These are phyloP conservation scores for Beris chalybata DNA, from an alignment of 2,888 invertebrate genomes.

Conservation along the genomic window DNA sequence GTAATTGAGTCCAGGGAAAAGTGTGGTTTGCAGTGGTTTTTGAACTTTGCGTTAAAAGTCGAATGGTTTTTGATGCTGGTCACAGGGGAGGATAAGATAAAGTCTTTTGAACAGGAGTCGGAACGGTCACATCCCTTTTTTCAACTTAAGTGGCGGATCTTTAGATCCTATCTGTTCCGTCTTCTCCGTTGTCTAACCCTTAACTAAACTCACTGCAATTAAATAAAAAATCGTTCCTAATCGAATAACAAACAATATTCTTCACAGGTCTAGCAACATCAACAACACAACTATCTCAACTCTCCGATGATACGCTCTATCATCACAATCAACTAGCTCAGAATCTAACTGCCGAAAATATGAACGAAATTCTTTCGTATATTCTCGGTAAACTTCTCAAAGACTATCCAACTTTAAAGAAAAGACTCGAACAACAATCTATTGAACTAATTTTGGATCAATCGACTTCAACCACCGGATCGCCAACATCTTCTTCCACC, in stretches of 20 bases:
- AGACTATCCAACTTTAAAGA: constrained; percentile 50
- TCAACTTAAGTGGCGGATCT: no score
- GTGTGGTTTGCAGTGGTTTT: not conserved
- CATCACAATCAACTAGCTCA: constrained; percentile 52
- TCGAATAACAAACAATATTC: no score
- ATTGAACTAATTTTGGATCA: constrained; percentile 54
- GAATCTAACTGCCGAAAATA: constrained; percentile 57
- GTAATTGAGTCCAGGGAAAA: constrained; percentile 45
- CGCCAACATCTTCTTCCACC: constrained; percentile 53
- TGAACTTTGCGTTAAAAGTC: no score
- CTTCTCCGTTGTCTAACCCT: no score
- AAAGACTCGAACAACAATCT: constrained; percentile 8
- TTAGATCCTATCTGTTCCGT: no score
- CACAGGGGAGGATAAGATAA: no score
- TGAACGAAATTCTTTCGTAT: constrained; percentile 63
- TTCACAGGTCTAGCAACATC: constrained; percentile 55
- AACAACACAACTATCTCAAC: constrained; percentile 54
- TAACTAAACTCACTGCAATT: no score
- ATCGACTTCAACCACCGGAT: constrained; percentile 54
- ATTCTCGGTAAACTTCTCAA: constrained; percentile 58
- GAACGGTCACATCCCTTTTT: no score
- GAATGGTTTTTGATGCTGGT: no score
- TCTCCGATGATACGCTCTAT: constrained; percentile 53
- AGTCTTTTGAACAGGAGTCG: no score
- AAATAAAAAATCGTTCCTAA: no score